Base-by-base conservation (phyloP, 2,888 invertebrate species). In the Tetragnatha montana region DNA sequence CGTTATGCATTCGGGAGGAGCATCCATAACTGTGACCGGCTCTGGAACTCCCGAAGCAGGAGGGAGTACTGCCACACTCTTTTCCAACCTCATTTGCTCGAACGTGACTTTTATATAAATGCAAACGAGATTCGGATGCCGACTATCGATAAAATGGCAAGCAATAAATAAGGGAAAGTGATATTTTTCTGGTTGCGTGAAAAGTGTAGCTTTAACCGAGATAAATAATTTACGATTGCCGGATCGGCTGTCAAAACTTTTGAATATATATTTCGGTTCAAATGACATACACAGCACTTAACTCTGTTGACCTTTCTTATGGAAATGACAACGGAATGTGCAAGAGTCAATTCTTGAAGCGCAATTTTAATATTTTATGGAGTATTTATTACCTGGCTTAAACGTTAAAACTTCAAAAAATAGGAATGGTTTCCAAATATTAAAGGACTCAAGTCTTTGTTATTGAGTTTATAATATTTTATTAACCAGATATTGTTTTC, bases 71-170 rank as follows among this genome's bases (percentile, higher is more conserved):
- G 4, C 60, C 17, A 60, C 60, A 60, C 60, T 60, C 60, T 60
- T 17, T 60, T 60, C 17, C 60, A 60, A 60, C 60, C 60, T 60
- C 60, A 60, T 60, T 60, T 60, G 17, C 60, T 60, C 4, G 60
- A 60, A 60, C 60, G 60, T 60, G 60, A 60, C 60, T 60, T 60
- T 60, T 60, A 60, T 60, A 60, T 60, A 60, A 60, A 60, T 60
- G 60, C 60, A 60, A 60, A 60, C 8, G 60, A 60, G 60, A 60
- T 60, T 60, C 60, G 60, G 60, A 8, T 60, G 10, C 60, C 17
- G 12, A 17, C 14, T 17, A 60, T 60, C 60, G 60, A 60, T 60
- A 60, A 17, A 17, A 60, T 60, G 14, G 60, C 60, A 7, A 60
- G 17, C 60, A 17, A 60, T 60, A 60, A 60, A 17, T 60, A 60